Evolutionary conservation across 2,113 vertebrate genomes (phyloP).

Genomic region (Myodes glareolus): DNA sequence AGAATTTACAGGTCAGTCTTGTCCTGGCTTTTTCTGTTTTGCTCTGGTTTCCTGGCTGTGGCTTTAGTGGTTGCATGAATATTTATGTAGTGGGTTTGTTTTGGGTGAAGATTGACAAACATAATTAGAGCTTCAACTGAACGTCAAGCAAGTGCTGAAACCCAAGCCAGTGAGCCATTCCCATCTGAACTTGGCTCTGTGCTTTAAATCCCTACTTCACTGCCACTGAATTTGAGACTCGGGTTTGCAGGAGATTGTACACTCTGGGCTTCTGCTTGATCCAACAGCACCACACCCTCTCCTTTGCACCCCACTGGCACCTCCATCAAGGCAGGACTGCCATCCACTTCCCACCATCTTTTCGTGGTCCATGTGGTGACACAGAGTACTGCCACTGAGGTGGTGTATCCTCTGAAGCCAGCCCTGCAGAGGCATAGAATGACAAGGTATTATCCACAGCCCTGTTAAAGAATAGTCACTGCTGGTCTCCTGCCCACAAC

Average conservation of each 20-base stretch:
- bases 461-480: neutral
- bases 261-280: neutral
- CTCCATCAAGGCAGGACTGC: neutral
- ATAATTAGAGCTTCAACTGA: neutral
- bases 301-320: neutral
- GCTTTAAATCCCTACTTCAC: neutral
- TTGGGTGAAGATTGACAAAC: neutral
- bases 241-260: neutral
- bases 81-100: conserved; percentile 8
- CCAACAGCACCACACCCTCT: too few species aligned
- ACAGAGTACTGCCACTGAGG: neutral
- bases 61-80: conserved; percentile 14
- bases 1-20: neutral
- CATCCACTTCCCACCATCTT: neutral
- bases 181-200: neutral
- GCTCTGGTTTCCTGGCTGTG: neutral
- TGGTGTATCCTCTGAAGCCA: neutral
- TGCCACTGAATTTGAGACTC: neutral
- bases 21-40: neutral
- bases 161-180: neutral
- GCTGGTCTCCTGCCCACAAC: conserved; percentile 54
- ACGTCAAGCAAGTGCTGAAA: neutral
- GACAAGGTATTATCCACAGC: neutral
- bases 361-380: neutral
- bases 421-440: conserved; percentile 59